phyloP scores from a whole-genome alignment of 2,888 invertebrate genomes.

The Lasioglossum oenotherae region DNA sequence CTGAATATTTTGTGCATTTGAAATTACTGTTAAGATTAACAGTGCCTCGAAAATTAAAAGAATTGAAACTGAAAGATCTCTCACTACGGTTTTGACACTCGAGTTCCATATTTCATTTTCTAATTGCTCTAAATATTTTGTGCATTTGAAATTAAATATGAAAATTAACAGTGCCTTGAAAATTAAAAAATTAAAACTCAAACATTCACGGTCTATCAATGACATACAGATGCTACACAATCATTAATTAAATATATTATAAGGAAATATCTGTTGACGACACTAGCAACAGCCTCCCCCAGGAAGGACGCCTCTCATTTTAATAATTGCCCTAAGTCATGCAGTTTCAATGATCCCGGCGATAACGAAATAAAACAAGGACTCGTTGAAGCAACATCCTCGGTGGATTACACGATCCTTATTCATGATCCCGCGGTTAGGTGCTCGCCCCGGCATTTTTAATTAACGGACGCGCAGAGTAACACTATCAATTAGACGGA shows the following conservation, averaged over 20 bases:
- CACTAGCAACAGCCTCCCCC: background rate
- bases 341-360: background rate
- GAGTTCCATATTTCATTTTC: background rate
- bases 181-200: background rate
- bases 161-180: background rate
- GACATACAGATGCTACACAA: too few species aligned
- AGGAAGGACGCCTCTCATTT: background rate
- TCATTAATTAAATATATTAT: too few species aligned
- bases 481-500: background rate
- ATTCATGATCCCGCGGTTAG: background rate
- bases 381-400: slow-evolving; percentile 4
- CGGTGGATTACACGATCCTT: background rate
- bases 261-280: background rate
- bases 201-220: background rate
- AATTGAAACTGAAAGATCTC: background rate
- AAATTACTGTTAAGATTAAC: too few species aligned
- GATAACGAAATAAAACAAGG: background rate
- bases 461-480: background rate
- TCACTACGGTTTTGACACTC: slow-evolving; percentile 29
- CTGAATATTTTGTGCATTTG: background rate
- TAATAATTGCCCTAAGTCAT: slow-evolving; percentile 4
- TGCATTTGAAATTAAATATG: too few species aligned
- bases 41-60: background rate
- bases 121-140: background rate
- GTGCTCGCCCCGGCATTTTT: background rate